These are phyloP conservation scores for Loris lydekkerianus DNA, from an alignment of 2,797 vertebrate species.

Conservation along the genomic window DNA sequence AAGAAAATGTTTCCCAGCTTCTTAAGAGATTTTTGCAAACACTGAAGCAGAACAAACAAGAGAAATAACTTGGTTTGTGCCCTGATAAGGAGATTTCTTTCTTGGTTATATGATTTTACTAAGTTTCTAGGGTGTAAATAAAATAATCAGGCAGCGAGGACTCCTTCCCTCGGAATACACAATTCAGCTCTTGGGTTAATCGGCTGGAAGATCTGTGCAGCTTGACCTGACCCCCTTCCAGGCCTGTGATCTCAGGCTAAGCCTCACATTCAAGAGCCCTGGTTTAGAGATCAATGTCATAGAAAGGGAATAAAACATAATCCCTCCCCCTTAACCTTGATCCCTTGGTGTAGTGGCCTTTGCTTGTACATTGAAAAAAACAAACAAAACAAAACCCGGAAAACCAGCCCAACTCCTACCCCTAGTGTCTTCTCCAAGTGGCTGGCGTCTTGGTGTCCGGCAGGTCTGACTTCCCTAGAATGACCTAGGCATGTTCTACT, in stretches of 20 bases:
- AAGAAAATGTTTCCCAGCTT: conserved; percentile 73
- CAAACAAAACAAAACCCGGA: background rate
- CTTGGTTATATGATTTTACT: conserved; percentile 78
- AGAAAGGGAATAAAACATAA: conserved; percentile 72
- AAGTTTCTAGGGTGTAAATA: conserved; percentile 77
- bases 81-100: conserved; percentile 79
- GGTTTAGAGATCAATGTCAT: conserved; percentile 59
- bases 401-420: too few species aligned
- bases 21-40: conserved; percentile 68
- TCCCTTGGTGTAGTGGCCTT: conserved; percentile 34
- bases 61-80: conserved; percentile 77
- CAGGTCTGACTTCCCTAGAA: background rate
- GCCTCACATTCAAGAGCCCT: conserved; percentile 55
- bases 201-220: background rate
- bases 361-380: background rate
- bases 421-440: background rate
- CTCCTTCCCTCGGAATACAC: conserved; percentile 17
- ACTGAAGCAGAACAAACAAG: conserved; percentile 76
- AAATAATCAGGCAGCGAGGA: conserved; percentile 69
- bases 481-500: background rate
- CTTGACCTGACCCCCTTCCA: conserved; percentile 66
- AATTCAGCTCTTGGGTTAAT: conserved; percentile 69
- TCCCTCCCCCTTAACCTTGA: conserved; percentile 69
- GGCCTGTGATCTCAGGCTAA: conserved; percentile 69
- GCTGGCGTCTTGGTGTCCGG: conserved; percentile 36